Evolutionary conservation across 2,888 invertebrate genomes (phyloP).

Genomic region (Trachelus iudaicus): DNA sequence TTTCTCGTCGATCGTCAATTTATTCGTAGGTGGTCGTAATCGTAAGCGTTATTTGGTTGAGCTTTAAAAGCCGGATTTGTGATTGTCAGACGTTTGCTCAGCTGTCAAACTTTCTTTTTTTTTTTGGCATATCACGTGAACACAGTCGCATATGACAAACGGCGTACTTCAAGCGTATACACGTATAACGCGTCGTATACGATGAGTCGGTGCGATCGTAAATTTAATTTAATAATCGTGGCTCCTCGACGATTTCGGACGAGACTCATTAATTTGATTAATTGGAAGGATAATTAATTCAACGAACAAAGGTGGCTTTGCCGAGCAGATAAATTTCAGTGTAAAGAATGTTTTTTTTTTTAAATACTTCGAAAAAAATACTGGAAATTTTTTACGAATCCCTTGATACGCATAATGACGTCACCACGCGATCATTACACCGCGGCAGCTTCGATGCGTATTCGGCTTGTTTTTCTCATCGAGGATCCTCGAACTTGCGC

Average conservation of each 20-base stretch:
- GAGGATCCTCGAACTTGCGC: neutral
- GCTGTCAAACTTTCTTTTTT: neutral
- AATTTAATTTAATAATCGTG: conserved; percentile 1
- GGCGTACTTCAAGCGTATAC: neutral
- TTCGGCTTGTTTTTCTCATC: neutral
- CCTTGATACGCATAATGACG: neutral
- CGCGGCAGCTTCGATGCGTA: neutral
- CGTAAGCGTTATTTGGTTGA: neutral
- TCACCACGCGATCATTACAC: neutral
- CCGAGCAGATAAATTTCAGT: neutral
- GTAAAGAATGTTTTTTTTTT: too few relatives aligned
- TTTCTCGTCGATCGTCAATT: neutral
- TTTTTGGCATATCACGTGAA: neutral
- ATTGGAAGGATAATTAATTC: neutral
- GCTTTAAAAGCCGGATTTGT: neutral
- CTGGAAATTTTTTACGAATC: too few relatives aligned
- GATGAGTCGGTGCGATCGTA: neutral
- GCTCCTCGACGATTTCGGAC: neutral
- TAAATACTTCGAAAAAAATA: too few relatives aligned
- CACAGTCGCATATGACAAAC: neutral
- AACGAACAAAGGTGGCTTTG: neutral
- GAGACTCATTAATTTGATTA: neutral
- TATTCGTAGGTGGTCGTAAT: too few relatives aligned
- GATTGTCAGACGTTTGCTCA: neutral
- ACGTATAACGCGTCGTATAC: too few relatives aligned